These are phyloP conservation scores for Cettia cetti DNA, from an alignment of 2,113 vertebrate species.

Conservation along the genomic window DNA sequence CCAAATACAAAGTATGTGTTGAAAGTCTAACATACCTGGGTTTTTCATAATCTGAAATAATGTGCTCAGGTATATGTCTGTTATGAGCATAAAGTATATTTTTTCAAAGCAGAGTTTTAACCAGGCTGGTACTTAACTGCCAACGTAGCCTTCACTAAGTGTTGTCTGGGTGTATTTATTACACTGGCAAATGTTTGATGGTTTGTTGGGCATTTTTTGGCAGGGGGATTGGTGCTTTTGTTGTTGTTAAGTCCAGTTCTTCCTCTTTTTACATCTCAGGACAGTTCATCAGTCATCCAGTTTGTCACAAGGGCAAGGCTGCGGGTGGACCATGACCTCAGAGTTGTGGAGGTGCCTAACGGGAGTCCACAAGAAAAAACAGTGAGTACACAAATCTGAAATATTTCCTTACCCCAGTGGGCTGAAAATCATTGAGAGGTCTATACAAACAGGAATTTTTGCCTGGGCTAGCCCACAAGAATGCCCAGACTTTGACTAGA, in stretches of 20 bases:
- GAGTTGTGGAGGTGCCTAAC: conserved; percentile 80
- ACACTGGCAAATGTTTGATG: neutral
- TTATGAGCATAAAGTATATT: neutral
- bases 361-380: conserved; percentile 86
- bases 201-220: neutral
- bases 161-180: neutral
- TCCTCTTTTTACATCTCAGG: conserved; percentile 71
- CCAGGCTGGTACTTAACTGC: neutral
- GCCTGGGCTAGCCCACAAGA: neutral
- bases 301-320: conserved; percentile 87
- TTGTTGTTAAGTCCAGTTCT: neutral
- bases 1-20: neutral
- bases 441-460: neutral
- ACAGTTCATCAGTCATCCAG: conserved; percentile 95
- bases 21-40: neutral
- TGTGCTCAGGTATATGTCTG: neutral
- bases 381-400: conserved; percentile 77
- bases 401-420: neutral
- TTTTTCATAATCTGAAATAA: neutral
- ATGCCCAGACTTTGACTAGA: neutral
- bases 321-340: conserved; percentile 73
- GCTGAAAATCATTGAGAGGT: neutral
- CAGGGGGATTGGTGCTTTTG: neutral
- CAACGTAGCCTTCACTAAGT: neutral
- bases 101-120: neutral